Conservation (phyloP, 2,113 vertebrate species). For the Phocoena sinus region DNA sequence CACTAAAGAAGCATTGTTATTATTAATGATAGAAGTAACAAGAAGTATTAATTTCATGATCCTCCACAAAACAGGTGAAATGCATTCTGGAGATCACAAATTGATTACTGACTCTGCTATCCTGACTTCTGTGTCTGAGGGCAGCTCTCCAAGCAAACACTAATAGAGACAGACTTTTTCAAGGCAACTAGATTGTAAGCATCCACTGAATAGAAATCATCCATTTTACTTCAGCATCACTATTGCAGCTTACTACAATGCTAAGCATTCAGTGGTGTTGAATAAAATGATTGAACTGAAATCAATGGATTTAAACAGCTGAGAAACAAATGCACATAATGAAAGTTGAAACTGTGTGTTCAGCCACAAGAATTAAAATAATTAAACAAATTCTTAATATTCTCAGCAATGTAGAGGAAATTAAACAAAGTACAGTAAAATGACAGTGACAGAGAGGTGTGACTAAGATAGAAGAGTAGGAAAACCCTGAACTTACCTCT, state of each 20-base stretch:
- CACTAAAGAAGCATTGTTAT: not conserved
- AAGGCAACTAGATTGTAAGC: not conserved
- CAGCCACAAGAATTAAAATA: not conserved
- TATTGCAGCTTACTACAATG: not conserved
- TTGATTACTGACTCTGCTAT: not conserved
- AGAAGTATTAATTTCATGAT: not conserved
- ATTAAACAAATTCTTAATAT: not conserved
- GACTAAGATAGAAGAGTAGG: not conserved
- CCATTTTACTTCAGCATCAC: not conserved
- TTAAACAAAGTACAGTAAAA: not conserved
- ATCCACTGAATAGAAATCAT: not conserved
- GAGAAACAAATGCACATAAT: not conserved
- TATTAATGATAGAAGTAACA: not conserved
- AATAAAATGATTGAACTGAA: not conserved
- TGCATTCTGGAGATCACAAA: not conserved
- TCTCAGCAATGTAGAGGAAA: not conserved
- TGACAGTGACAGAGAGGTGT: not conserved
- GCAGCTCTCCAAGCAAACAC: not conserved
- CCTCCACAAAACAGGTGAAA: not conserved
- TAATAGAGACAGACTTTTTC: not conserved
- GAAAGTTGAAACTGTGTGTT: not conserved
- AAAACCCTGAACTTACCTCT: not conserved
- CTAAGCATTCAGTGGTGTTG: not conserved
- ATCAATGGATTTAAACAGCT: not conserved
- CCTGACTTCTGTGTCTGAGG: not conserved